Evolutionary conservation across 2,113 vertebrate species (phyloP).

Genomic region (Ochotona curzoniae): DNA sequence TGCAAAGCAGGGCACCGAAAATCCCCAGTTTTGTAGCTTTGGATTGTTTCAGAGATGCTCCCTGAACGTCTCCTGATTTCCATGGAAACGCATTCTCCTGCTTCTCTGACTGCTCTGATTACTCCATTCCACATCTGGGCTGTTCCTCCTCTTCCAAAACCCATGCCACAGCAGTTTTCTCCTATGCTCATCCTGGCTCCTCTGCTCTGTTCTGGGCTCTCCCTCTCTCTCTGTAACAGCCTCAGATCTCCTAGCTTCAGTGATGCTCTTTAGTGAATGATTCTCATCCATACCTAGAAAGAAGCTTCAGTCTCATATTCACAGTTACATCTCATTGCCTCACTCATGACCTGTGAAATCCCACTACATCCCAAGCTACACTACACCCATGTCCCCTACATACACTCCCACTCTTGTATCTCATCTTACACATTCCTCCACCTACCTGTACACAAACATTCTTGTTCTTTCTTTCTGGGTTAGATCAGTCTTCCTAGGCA

Average conservation of each 20-base stretch:
- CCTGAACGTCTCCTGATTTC: constrained; percentile 50
- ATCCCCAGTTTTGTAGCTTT: background rate
- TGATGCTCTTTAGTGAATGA: background rate
- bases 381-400: constrained; percentile 19
- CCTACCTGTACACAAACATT: background rate
- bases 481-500: background rate
- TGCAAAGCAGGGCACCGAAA: constrained; percentile 15
- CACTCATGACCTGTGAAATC: background rate
- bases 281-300: background rate
- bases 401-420: background rate
- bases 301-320: background rate
- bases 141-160: background rate
- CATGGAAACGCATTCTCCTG: constrained; percentile 30
- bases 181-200: background rate
- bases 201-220: background rate
- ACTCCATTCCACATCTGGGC: constrained; percentile 10
- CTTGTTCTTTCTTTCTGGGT: background rate
- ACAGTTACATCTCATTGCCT: background rate
- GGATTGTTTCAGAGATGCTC: constrained; percentile 34
- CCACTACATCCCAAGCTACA: constrained; percentile 10
- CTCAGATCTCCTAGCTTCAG: background rate
- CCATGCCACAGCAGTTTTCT: background rate
- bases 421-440: background rate
- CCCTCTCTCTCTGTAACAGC: constrained; percentile 27
- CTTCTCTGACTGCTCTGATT: background rate